These are phyloP conservation scores for Tetrax tetrax DNA, from an alignment of 2,113 vertebrate species.

Conservation along the genomic window DNA sequence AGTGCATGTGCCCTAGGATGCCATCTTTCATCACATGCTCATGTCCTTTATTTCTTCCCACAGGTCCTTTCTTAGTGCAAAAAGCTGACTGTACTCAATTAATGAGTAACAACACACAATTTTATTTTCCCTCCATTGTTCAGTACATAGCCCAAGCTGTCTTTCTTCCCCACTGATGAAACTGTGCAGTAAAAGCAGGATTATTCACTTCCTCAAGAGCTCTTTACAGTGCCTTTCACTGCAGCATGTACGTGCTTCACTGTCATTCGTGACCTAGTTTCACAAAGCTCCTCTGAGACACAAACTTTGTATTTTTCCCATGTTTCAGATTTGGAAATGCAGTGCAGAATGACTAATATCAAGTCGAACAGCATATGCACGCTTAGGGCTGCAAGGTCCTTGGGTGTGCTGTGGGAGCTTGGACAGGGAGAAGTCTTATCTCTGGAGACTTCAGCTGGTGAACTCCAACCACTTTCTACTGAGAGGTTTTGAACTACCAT, in stretches of 20 bases:
- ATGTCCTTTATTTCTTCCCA: not conserved
- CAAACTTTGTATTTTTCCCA: not conserved
- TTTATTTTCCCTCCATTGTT: not conserved
- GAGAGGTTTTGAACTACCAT: not conserved
- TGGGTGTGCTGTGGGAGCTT: not conserved
- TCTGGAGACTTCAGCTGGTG: not conserved
- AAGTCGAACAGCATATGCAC: accelerated
- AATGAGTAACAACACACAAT: not conserved
- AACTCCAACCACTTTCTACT: not conserved
- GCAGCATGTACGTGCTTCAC: not conserved
- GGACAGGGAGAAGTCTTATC: not conserved
- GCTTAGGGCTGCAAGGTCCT: not conserved
- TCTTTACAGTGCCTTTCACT: not conserved
- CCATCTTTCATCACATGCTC: not conserved
- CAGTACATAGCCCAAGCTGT: not conserved
- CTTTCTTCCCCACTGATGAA: not conserved
- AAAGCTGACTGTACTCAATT: not conserved
- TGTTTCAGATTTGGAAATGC: not conserved
- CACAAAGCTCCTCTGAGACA: not conserved
- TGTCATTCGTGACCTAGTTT: not conserved
- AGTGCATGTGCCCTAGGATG: not conserved
- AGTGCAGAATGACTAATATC: not conserved
- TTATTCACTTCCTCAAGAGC: not conserved
- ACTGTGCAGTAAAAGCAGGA: not conserved
- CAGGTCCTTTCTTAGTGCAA: not conserved